These are phyloP conservation scores for Gymnocypris eckloni DNA, from an alignment of 2,797 vertebrate genomes.

Conservation along the genomic window DNA sequence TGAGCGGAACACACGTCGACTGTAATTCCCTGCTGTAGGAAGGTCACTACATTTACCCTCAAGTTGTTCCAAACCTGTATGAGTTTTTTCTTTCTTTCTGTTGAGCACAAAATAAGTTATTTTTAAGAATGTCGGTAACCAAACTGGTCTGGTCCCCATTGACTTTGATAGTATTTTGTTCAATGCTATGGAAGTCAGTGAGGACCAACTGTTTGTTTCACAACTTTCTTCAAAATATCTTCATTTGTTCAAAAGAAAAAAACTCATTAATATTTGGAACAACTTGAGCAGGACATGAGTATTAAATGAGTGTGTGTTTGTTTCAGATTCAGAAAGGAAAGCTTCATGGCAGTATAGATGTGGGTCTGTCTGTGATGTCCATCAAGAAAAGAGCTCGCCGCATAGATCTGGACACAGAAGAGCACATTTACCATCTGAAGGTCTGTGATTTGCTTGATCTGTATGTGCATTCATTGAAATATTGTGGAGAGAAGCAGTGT, in stretches of 20 bases:
- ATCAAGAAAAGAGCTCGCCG: constrained; percentile 97
- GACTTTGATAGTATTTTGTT: neutral
- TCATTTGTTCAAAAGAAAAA: neutral
- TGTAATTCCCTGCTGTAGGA: too few relatives aligned
- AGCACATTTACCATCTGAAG: constrained; percentile 99
- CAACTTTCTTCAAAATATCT: neutral
- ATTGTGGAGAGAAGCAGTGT: neutral
- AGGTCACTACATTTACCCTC: neutral
- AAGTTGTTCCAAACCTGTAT: neutral
- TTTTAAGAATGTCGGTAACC: neutral
- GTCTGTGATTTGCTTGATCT: constrained; percentile 70
- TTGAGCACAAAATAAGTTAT: neutral
- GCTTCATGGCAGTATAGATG: constrained; percentile 97
- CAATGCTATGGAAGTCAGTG: neutral
- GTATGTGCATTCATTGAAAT: neutral
- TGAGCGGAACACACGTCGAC: too few relatives aligned
- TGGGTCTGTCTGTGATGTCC: constrained; percentile 98
- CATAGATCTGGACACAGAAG: constrained; percentile 98
- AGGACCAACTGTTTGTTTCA: neutral
- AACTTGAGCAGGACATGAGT: neutral
- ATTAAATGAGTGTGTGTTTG: constrained; percentile 9
- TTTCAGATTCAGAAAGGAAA: constrained; percentile 96
- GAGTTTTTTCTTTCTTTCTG: neutral
- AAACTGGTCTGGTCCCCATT: neutral
- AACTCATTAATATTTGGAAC: neutral